Base-by-base conservation (phyloP, 2,888 invertebrate genomes). In the Bombyx huttoni region DNA sequence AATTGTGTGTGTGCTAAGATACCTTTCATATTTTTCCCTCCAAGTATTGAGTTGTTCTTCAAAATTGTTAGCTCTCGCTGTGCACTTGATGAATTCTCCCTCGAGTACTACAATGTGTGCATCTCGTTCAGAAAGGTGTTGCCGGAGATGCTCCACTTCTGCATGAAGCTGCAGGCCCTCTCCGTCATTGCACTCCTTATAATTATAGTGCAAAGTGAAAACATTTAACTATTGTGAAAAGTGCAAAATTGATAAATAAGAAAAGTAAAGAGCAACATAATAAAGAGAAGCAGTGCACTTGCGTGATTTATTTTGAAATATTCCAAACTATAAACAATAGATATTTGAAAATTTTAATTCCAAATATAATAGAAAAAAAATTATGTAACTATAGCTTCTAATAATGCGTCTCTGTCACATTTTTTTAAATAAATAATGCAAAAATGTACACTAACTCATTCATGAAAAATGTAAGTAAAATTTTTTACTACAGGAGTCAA, bases 1-100 rank as follows among this genome's bases (percentile, higher is more conserved):
- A 24, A 24, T 24, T 24, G 0, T 24, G 2, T 24, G 24, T 24
- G 24, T 24, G 24, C 24, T 8, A 0, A 33, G 55, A 56, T 55
- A 75, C 94, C 94, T 92, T 77, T 95, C 95, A 89, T 97, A 97
- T 89, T 98, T 96, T 73, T 98, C 98, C 75, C 96, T 93, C 94
- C 97, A 96, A 63, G 95, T 94, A 51, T 92, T 83, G 52, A 97
- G 85, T 77, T 97, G 96, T 61, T 96, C 96, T 67, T 94, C 93
- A 53, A 96, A 89, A 54, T 94, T 93, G 34, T 92, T 92, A 70
- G 94, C 90, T 67, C 94, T 93, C 49, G 94, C 93, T 52, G 93
- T 93, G 70, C 94, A 94, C 66, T 94, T 94, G 57, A 96, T 86
- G 76, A 96, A 94, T 74, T 95, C 96, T 1, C 94, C 93, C 80